Conservation (phyloP, 1,140 invertebrate genomes). For the Chionoecetes opilio region DNA sequence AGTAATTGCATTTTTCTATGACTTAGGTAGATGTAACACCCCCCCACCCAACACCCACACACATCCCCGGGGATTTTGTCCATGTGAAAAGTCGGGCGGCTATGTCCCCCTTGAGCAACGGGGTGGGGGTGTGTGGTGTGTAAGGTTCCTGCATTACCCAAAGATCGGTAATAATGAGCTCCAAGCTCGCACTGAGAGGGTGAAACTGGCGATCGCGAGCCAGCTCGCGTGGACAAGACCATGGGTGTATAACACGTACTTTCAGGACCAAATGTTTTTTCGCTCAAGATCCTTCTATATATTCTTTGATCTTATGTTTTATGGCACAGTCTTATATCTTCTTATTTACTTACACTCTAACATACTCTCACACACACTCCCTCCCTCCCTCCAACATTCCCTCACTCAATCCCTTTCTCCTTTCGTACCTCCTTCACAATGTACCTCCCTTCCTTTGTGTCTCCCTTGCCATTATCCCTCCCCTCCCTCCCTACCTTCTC, state of each 20-base stretch:
- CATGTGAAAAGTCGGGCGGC: too few relatives aligned
- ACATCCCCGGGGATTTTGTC: not conserved
- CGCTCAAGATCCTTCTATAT: not conserved
- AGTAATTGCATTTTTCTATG: too few relatives aligned
- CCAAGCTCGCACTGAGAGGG: too few relatives aligned
- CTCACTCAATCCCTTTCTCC: not conserved
- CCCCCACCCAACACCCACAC: not conserved
- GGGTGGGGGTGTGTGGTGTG: too few relatives aligned
- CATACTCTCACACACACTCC: not conserved
- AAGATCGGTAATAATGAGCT: too few relatives aligned
- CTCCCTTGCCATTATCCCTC: not conserved
- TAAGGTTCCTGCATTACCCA: too few relatives aligned
- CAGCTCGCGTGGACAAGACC: not conserved
- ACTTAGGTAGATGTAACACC: too few relatives aligned
- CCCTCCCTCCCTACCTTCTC: not conserved
- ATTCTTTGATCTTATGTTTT: not conserved
- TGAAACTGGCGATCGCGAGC: too few relatives aligned
- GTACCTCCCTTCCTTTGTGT: not conserved
- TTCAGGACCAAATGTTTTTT: not conserved
- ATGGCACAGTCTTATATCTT: not conserved
- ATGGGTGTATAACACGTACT: too few relatives aligned
- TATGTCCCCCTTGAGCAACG: too few relatives aligned
- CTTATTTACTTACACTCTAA: not conserved
- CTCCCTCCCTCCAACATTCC: not conserved
- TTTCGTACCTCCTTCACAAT: not conserved